A percentile compares a stretch with the other conserved stretches of the same genome.
Conservation (phyloP, 2,797 vertebrate genomes). For the Macroramphosus scolopax region DNA sequence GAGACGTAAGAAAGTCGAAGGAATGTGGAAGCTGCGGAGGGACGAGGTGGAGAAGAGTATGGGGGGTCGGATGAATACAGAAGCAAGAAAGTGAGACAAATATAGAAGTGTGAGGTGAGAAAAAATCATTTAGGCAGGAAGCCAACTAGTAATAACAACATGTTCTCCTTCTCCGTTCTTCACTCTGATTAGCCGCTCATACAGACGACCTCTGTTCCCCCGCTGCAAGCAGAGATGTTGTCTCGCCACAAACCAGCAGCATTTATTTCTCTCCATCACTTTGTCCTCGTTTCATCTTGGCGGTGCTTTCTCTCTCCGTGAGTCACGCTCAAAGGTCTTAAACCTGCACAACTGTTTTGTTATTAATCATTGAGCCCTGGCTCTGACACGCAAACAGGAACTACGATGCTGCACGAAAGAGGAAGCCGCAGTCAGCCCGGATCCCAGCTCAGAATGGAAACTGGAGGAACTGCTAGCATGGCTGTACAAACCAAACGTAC, state of each 20-base stretch:
- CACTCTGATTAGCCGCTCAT: slow-evolving; percentile 1
- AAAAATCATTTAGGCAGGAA: slow-evolving; percentile 19
- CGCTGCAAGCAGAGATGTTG: slow-evolving; percentile 14
- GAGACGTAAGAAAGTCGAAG: slow-evolving; percentile 17
- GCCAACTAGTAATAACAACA: neutral
- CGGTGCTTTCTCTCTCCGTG: slow-evolving; percentile 27
- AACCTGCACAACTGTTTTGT: slow-evolving; percentile 54
- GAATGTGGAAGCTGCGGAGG: slow-evolving; percentile 1
- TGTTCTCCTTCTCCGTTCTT: neutral
- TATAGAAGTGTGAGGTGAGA: slow-evolving; percentile 2
- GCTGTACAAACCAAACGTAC: too few relatives aligned
- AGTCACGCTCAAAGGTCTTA: slow-evolving; percentile 53
- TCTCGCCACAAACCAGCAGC: slow-evolving; percentile 18
- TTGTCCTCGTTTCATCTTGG: slow-evolving; percentile 39
- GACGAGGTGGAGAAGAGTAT: neutral
- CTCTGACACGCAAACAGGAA: too few relatives aligned
- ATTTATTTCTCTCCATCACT: slow-evolving; percentile 55
- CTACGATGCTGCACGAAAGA: too few relatives aligned
- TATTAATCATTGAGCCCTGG: slow-evolving; percentile 74
- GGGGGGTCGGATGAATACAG: neutral
- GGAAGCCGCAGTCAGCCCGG: too few relatives aligned
- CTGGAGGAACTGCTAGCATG: too few relatives aligned
- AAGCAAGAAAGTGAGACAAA: neutral
- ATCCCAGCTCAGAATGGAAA: too few relatives aligned
- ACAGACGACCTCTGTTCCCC: slow-evolving; percentile 20